A percentile compares a stretch with the other conserved stretches of the same genome.
Conservation (phyloP, 1,140 invertebrate genomes). For the Ridgeia piscesae region DNA sequence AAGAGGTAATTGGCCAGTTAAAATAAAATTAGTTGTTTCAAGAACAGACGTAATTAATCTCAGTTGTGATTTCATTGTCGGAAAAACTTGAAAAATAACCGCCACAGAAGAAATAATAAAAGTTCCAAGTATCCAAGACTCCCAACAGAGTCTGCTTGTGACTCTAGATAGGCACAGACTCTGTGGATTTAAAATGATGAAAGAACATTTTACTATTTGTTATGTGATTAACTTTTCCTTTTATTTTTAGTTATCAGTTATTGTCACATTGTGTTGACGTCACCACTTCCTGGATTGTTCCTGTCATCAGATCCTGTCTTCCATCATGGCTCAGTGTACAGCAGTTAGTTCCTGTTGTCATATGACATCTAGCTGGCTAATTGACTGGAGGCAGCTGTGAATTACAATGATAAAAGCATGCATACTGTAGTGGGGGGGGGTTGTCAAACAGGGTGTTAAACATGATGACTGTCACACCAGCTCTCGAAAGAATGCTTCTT, state of each 20-base stretch:
- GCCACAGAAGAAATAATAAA: too few relatives aligned
- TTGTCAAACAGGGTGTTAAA: not conserved
- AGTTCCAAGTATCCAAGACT: too few relatives aligned
- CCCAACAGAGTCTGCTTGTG: too few relatives aligned
- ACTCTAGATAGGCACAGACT: too few relatives aligned
- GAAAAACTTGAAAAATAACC: too few relatives aligned
- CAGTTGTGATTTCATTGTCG: too few relatives aligned
- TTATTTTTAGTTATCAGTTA: not conserved
- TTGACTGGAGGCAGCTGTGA: too few relatives aligned
- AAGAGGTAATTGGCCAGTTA: too few relatives aligned
- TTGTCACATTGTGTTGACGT: not conserved
- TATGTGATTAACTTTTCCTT: not conserved
- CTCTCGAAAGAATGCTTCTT: not conserved
- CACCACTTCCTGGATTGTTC: not conserved
- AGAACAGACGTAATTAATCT: too few relatives aligned
- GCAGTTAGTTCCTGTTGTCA: not conserved
- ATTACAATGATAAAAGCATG: not conserved
- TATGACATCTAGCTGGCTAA: not conserved
- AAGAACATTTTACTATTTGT: not conserved
- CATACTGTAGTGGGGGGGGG: not conserved
- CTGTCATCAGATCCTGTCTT: not conserved
- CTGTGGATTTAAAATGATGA: not conserved
- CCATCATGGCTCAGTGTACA: not conserved
- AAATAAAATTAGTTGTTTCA: too few relatives aligned
- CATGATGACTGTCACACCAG: not conserved